phyloP scores from a whole-genome alignment of 1,140 invertebrate genomes.

The Brevipalpus yothersi region DNA sequence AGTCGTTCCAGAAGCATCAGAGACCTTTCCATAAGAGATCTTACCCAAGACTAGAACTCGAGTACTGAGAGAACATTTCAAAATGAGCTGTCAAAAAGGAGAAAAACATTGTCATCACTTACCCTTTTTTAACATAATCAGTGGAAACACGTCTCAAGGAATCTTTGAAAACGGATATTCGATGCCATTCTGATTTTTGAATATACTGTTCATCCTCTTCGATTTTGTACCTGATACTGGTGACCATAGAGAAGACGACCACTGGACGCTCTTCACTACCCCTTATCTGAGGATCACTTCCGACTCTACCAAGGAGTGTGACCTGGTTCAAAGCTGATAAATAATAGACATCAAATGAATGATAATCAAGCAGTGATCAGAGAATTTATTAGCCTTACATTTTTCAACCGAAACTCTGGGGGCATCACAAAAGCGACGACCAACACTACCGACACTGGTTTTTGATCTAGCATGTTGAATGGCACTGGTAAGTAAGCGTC shows the following conservation, averaged over 20 bases:
- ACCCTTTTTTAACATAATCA: conserved; percentile 49
- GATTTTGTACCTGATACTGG: conserved; percentile 51
- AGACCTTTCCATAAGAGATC: no score
- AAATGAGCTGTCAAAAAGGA: no score
- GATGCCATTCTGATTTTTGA: conserved; percentile 73
- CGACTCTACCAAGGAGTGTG: conserved; percentile 56
- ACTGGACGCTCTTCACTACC: conserved; percentile 52
- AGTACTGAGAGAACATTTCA: no score
- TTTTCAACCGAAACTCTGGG: no score
- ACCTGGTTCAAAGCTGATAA: conserved; percentile 56
- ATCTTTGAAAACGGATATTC: conserved; percentile 62
- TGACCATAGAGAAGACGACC: conserved; percentile 66
- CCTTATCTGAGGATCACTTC: conserved; percentile 54
- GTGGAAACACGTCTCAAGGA: conserved; percentile 45
- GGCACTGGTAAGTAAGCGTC: no score
- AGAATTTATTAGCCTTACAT: no score
- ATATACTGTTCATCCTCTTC: conserved; percentile 13
- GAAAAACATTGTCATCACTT: conserved; percentile 5
- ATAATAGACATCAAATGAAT: not conserved
- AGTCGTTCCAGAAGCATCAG: no score
- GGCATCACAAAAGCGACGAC: no score
- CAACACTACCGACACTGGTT: no score
- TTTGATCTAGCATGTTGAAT: no score
- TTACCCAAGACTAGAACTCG: no score
- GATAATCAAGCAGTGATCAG: no score